phyloP scores from a whole-genome alignment of 1,140 invertebrate species.

The Drosophila cardini region DNA sequence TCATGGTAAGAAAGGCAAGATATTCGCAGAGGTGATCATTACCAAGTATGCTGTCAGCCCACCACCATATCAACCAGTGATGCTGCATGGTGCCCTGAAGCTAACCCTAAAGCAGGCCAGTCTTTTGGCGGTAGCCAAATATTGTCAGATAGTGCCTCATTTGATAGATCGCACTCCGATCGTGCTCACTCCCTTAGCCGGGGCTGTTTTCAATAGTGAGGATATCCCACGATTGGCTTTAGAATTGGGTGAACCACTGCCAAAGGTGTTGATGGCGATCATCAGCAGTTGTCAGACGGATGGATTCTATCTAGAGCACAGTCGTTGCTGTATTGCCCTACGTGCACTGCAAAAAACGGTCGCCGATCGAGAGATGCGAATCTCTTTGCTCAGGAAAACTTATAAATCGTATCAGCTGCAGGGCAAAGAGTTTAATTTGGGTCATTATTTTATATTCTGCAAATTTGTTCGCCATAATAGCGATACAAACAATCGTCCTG shows the following conservation, averaged over 20 bases:
- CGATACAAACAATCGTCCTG: background rate
- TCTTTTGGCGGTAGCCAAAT: constrained; percentile 62
- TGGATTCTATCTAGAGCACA: constrained; percentile 55
- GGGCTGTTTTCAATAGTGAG: constrained; percentile 50
- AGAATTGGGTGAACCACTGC: constrained; percentile 42
- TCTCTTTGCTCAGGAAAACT: constrained; percentile 53
- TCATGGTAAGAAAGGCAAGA: background rate
- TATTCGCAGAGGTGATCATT: constrained; percentile 35
- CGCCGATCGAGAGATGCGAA: constrained; percentile 38
- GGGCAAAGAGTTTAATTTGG: constrained; percentile 53
- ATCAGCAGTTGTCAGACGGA: constrained; percentile 70
- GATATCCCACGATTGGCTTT: constrained; percentile 48
- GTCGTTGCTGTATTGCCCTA: constrained; percentile 62
- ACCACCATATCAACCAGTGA: constrained; percentile 46
- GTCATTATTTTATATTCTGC: constrained; percentile 37
- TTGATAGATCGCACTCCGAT: constrained; percentile 46
- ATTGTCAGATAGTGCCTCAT: constrained; percentile 61
- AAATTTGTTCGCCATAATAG: constrained; percentile 13
- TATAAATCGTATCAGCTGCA: constrained; percentile 63
- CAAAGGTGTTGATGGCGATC: constrained; percentile 49
- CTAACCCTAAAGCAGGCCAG: constrained; percentile 71
- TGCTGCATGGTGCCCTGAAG: constrained; percentile 34
- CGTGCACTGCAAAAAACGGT: constrained; percentile 50
- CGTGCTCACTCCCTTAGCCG: constrained; percentile 65
- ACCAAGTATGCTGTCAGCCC: constrained; percentile 16